A percentile compares a stretch with the other conserved stretches of the same genome.
These are phyloP conservation scores for Cyphomyrmex costatus DNA, from an alignment of 1,140 invertebrate species.

Conservation along the genomic window DNA sequence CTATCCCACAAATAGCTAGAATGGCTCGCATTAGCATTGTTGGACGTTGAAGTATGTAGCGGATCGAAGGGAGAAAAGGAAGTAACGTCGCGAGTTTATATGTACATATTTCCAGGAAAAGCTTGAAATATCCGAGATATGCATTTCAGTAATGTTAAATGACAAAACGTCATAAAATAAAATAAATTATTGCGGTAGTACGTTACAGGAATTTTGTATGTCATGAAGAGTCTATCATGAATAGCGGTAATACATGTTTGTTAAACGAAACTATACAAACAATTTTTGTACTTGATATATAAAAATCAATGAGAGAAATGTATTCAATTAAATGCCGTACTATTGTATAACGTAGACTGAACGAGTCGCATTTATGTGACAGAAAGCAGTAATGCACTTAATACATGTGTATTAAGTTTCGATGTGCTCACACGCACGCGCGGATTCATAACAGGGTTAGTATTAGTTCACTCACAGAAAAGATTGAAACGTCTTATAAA, in stretches of 20 bases:
- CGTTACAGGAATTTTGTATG: neutral
- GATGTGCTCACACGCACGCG: neutral
- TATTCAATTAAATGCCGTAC: neutral
- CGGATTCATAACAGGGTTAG: slow-evolving; percentile 22
- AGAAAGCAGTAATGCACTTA: slow-evolving; percentile 24
- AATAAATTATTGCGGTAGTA: slow-evolving; percentile 12
- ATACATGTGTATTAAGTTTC: slow-evolving; percentile 39
- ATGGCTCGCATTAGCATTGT: slow-evolving; percentile 45
- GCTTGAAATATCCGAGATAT: slow-evolving; percentile 23
- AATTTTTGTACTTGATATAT: slow-evolving; percentile 1
- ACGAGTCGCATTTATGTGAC: neutral
- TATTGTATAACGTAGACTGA: neutral
- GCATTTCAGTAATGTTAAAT: slow-evolving; percentile 20
- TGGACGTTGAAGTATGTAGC: slow-evolving; percentile 21
- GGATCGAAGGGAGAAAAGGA: neutral
- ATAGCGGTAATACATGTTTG: neutral
- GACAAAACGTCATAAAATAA: slow-evolving; percentile 5
- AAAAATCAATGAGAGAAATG: neutral
- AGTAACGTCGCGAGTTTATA: slow-evolving; percentile 19
- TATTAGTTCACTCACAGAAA: slow-evolving; percentile 14
- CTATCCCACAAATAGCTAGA: slow-evolving; percentile 31
- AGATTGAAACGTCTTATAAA: neutral
- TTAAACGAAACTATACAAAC: neutral
- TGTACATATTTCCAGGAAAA: neutral
- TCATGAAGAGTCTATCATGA: neutral